These are phyloP conservation scores for Salvator merianae DNA, from an alignment of 2,113 vertebrate species.

Conservation along the genomic window DNA sequence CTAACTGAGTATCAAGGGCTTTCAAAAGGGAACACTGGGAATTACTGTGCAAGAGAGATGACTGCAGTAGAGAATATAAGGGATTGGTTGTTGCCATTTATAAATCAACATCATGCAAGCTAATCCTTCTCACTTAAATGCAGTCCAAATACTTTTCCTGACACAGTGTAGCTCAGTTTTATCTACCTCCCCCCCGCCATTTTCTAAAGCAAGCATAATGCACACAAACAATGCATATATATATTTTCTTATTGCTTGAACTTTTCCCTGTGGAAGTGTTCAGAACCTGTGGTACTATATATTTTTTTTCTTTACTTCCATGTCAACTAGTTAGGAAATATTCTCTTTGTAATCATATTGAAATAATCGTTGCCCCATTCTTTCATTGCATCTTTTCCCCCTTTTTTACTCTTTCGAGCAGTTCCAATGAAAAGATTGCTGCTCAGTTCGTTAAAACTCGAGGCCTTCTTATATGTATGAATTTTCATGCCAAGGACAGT, in stretches of 20 bases:
- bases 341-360: slow-evolving; percentile 63
- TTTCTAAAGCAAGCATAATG: slow-evolving; percentile 82
- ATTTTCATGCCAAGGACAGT: slow-evolving; percentile 1
- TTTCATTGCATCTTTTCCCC: neutral
- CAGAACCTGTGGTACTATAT: slow-evolving; percentile 42
- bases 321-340: slow-evolving; percentile 53
- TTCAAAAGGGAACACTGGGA: slow-evolving; percentile 85
- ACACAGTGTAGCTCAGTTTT: slow-evolving; percentile 68
- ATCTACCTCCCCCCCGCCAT: slow-evolving; percentile 52
- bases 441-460: slow-evolving; percentile 61
- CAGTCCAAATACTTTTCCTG: slow-evolving; percentile 85
- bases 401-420: neutral
- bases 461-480: slow-evolving; percentile 36
- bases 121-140: slow-evolving; percentile 88
- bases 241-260: slow-evolving; percentile 75
- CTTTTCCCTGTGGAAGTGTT: slow-evolving; percentile 70
- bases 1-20: slow-evolving; percentile 90
- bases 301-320: slow-evolving; percentile 32
- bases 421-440: slow-evolving; percentile 50
- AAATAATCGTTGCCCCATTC: slow-evolving; percentile 55
- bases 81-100: slow-evolving; percentile 88
- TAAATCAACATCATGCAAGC: slow-evolving; percentile 88
- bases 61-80: slow-evolving; percentile 82
- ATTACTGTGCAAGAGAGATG: slow-evolving; percentile 81
- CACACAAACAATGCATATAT: slow-evolving; percentile 71